Conservation (phyloP, 2,113 vertebrate genomes). For the Rhinopomastus cyanomelas region DNA sequence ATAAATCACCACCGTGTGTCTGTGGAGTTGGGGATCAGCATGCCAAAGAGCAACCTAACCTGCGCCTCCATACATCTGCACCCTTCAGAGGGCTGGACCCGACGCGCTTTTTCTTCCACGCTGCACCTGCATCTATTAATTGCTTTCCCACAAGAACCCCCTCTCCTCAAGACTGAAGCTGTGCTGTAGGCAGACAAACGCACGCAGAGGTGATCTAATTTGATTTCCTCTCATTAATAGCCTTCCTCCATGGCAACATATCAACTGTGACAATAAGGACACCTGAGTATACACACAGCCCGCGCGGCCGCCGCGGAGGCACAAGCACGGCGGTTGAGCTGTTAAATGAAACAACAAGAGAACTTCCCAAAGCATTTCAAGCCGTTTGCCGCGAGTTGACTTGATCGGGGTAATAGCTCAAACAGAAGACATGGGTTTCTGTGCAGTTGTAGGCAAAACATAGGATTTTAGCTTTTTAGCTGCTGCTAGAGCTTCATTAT, state of each 20-base stretch:
- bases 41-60: conserved; percentile 1
- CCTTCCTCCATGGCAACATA: conserved; percentile 70
- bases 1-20: not conserved
- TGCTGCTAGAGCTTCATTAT: conserved; percentile 13
- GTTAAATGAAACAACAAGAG: conserved; percentile 19
- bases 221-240: conserved; percentile 71
- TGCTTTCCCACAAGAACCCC: conserved; percentile 64
- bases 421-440: not conserved
- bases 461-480: not conserved
- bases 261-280: conserved; percentile 62
- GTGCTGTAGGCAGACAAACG: conserved; percentile 56
- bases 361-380: not conserved
- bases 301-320: not conserved
- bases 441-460: not conserved
- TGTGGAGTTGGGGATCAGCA: conserved; percentile 52
- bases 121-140: conserved; percentile 72
- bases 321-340: not conserved
- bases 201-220: conserved; percentile 66
- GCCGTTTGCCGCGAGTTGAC: not conserved
- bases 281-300: conserved; percentile 54
- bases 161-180: conserved; percentile 47
- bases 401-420: not conserved
- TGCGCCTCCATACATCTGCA: conserved; percentile 23
- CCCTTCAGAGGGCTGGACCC: conserved; percentile 28
- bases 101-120: conserved; percentile 29